Percentiles rank a stretch among this genome's conserved stretches.
Evolutionary conservation across 1,140 invertebrate species (phyloP).

Genomic region (Papilio xuthus): DNA sequence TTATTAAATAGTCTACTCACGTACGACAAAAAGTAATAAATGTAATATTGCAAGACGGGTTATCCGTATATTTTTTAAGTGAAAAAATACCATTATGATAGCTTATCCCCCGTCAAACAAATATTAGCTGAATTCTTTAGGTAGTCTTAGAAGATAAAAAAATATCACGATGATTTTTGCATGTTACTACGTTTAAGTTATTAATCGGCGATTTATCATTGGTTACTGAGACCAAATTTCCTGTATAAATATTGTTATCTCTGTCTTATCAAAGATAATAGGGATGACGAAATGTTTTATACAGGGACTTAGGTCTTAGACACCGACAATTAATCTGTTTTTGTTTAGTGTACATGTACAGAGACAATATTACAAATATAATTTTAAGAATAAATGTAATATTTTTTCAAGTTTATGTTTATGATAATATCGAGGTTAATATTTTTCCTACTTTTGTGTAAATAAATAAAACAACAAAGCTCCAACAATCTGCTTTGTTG

Average conservation of each 20-base stretch:
- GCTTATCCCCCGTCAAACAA: not conserved
- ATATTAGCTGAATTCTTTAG: not conserved
- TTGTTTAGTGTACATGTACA: no score
- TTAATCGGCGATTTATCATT: no score
- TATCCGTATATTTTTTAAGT: not conserved
- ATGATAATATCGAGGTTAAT: not conserved
- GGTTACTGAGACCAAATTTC: no score
- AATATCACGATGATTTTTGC: not conserved
- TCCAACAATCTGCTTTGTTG: not conserved
- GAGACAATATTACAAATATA: no score
- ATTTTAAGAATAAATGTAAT: no score
- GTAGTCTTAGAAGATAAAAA: not conserved
- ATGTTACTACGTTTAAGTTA: no score
- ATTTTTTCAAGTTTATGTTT: no score
- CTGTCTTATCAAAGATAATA: no score
- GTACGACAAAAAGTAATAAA: not conserved
- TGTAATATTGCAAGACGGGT: not conserved
- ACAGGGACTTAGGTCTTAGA: no score
- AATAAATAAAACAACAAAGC: constrained; percentile 15
- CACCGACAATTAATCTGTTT: no score
- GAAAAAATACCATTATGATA: not conserved
- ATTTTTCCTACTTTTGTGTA: constrained; percentile 2
- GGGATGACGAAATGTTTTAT: no score
- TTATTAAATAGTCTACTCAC: not conserved
- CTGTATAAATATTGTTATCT: no score